A percentile compares a stretch with the other conserved stretches of the same genome.
phyloP scores from a whole-genome alignment of 2,888 invertebrate genomes.

The Megastigmus dorsalis region DNA sequence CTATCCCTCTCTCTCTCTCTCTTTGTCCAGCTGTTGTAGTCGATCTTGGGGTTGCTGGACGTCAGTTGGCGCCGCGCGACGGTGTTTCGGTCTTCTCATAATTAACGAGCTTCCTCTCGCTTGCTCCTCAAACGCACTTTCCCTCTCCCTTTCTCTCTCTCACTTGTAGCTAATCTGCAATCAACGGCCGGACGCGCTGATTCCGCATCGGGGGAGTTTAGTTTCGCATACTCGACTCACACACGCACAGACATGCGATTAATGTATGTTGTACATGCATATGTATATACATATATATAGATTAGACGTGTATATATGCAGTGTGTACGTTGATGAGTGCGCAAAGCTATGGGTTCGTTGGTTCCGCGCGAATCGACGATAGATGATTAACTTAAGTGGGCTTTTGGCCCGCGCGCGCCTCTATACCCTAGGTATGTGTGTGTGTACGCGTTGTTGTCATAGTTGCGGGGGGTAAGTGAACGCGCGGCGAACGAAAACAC shows the following conservation, averaged over 20 bases:
- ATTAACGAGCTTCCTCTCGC: neutral
- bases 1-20: neutral
- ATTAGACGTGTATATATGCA: too few species aligned
- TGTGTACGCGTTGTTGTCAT: neutral
- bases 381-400: constrained; percentile 46
- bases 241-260: neutral
- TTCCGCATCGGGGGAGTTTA: constrained; percentile 51
- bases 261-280: neutral
- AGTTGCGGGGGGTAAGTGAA: too few species aligned
- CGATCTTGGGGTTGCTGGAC: too few species aligned
- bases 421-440: neutral
- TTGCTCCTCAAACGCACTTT: constrained; percentile 37
- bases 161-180: constrained; percentile 64
- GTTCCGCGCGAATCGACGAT: neutral
- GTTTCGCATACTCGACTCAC: neutral
- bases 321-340: too few species aligned
- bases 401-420: constrained; percentile 4
- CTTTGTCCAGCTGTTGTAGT: constrained; percentile 30
- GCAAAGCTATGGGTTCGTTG: constrained; percentile 4
- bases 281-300: neutral
- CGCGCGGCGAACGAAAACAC: neutral
- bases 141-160: constrained; percentile 59
- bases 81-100: neutral
- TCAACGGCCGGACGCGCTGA: constrained; percentile 60
- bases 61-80: neutral